Base-by-base conservation (phyloP, 2,888 invertebrate species). In the Pyrrhia umbra region DNA sequence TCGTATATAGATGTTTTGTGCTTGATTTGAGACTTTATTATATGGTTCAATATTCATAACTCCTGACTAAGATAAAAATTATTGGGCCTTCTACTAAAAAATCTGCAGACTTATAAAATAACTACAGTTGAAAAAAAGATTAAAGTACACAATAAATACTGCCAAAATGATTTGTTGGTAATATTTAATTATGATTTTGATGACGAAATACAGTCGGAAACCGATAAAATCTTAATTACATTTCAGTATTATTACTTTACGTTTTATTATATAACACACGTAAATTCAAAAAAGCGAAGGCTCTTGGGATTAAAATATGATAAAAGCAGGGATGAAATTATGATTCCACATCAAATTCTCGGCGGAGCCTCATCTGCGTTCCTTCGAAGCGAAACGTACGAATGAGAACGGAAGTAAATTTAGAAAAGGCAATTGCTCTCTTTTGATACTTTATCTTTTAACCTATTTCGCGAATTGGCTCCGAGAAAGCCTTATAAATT, bases 381-480 rank as follows among this genome's bases (percentile, higher is more conserved):
- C 23, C 23, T 43, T 37, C 9, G 40, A 37, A 37, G 16, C 27
- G 21, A 54, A 50, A 37, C 18, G 21, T 27, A 13, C 13, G 34
- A 50, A 64, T 47, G 30, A 58, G 59, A 40, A 27, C 16, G 66
- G 52, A 65, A 50, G 66, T 71, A 71, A 65, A 69, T 54, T 50
- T 50, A 20, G 40, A 50, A 59, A 59, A 50, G 43, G 43, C 25
- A 54, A 71, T 50, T 34, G 15, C 34, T 64, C 46, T n/a, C 70
- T 50, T 57, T 69, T 39, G 3, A 21, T 58, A 40, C 43, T 49
- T 58, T 71, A 54, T 51, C 46, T 64, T 57, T 52, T 13, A 52
- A 47, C 42, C 16, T 46, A 10, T 51, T 64, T 23, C 8, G 8
- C 6, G 47, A 58, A 70, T 42, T 51, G 39, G 39, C 15, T 16